Conservation (phyloP, 2,113 vertebrate genomes). For the Campylomormyrus tamandua region DNA sequence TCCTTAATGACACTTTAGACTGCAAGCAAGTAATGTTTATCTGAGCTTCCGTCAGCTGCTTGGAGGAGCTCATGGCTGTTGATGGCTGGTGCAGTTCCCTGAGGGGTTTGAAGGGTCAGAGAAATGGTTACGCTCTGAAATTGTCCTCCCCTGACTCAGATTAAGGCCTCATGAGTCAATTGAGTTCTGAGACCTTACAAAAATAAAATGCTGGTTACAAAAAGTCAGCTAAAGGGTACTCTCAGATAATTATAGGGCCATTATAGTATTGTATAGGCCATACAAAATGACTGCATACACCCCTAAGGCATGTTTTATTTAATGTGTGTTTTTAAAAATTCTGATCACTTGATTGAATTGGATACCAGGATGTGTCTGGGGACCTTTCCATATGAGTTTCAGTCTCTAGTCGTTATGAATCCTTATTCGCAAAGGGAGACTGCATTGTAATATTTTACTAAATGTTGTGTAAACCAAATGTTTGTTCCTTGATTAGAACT, state of each 20-base stretch:
- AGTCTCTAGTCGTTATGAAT: not conserved
- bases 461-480: not conserved
- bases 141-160: not conserved
- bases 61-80: not conserved
- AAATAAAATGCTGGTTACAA: not conserved
- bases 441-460: not conserved
- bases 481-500: not conserved
- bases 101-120: not conserved
- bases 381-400: too few species aligned
- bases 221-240: not conserved
- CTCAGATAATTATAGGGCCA: not conserved
- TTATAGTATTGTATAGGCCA: not conserved
- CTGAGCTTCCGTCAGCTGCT: not conserved
- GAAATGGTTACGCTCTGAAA: not conserved
- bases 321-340: not conserved
- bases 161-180: not conserved
- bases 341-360: not conserved
- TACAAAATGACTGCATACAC: not conserved
- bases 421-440: not conserved
- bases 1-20: not conserved
- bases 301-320: not conserved
- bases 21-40: not conserved
- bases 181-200: not conserved
- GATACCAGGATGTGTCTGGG: not conserved
- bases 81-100: not conserved